Conservation (phyloP, 2,797 vertebrate genomes). For the Pipistrellus nathusii region DNA sequence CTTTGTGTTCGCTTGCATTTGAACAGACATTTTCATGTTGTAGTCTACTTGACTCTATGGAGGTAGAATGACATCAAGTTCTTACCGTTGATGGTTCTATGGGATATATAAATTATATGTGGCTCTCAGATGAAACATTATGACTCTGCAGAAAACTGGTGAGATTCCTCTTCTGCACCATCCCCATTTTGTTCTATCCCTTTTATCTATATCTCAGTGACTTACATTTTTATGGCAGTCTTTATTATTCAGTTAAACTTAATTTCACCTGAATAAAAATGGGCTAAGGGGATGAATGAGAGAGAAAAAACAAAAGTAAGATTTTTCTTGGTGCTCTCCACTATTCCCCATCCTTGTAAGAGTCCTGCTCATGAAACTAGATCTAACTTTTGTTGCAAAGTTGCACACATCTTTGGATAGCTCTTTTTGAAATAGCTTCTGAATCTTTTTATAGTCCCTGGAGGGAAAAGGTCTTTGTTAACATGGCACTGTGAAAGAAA, state of each 20-base stretch:
- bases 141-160: background rate
- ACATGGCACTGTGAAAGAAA: background rate
- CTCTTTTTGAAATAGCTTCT: constrained; percentile 25
- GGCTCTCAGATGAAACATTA: background rate
- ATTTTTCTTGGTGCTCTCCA: background rate
- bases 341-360: background rate
- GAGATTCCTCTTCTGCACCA: background rate
- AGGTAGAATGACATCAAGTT: background rate
- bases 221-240: background rate
- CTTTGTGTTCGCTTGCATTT: background rate
- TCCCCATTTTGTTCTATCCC: background rate
- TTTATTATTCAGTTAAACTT: background rate
- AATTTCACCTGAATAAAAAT: constrained; percentile 30
- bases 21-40: background rate
- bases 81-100: background rate
- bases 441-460: background rate
- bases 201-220: background rate
- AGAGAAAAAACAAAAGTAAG: background rate
- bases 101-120: background rate
- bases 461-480: background rate
- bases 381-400: constrained; percentile 11
- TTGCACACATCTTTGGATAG: background rate
- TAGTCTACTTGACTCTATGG: background rate
- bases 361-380: background rate
- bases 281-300: background rate